Percentiles rank a stretch among this genome's conserved stretches.
These are phyloP conservation scores for Hestina assimilis DNA, from an alignment of 1,140 invertebrate genomes.

Conservation along the genomic window DNA sequence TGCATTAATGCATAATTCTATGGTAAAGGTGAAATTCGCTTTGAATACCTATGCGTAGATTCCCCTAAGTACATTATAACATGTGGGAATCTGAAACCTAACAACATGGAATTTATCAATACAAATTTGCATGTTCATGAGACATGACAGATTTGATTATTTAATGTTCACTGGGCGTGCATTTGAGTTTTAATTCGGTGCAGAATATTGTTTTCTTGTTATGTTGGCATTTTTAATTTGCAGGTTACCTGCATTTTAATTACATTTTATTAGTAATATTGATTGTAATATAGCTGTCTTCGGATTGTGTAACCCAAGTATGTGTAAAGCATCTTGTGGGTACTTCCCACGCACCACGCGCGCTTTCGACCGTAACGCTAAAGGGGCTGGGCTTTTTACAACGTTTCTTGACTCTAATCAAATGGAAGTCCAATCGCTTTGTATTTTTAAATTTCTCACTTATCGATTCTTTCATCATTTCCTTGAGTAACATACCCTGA, in stretches of 20 bases:
- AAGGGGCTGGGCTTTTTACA: conserved; percentile 69
- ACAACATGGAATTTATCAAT: conserved; percentile 49
- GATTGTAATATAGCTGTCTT: conserved; percentile 54
- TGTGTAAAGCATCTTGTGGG: conserved; percentile 61
- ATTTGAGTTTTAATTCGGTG: conserved; percentile 16
- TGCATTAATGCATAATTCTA: conserved; percentile 62
- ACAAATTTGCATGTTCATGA: conserved; percentile 42
- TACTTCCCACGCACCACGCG: conserved; percentile 65
- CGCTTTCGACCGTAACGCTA: conserved; percentile 59
- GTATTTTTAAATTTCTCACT: conserved; percentile 20
- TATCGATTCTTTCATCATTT: conserved; percentile 19
- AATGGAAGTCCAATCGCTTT: conserved; percentile 15
- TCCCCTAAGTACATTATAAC: conserved; percentile 34
- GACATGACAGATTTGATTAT: conserved; percentile 39
- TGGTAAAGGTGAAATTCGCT: conserved; percentile 60
- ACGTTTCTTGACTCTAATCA: conserved; percentile 39
- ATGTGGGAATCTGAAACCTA: conserved; percentile 49
- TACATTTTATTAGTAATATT: conserved; percentile 41
- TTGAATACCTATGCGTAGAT: conserved; percentile 33
- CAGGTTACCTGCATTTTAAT: too few species aligned
- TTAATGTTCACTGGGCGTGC: conserved; percentile 30
- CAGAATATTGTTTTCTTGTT: conserved; percentile 4
- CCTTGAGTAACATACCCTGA: conserved; percentile 10
- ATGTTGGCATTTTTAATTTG: conserved; percentile 16
- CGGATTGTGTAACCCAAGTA: conserved; percentile 71